Evolutionary conservation across 1,140 invertebrate genomes (phyloP), one percentile per base, ranked within the genome.

Genomic region (Hirudo medicinalis): DNA sequence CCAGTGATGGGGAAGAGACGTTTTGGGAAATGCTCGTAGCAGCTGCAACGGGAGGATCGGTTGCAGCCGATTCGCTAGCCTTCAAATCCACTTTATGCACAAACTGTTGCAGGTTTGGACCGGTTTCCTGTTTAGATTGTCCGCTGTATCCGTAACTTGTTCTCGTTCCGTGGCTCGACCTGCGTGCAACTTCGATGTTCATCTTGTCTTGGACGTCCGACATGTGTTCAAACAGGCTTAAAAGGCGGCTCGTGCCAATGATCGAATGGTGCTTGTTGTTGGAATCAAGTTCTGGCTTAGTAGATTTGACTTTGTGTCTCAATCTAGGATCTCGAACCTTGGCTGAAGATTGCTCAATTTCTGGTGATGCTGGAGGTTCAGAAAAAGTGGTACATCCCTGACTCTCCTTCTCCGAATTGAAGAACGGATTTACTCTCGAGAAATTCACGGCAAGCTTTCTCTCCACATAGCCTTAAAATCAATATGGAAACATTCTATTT

Each of bases 221-320:
- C 69, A 70, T 70, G 22, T 70, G 22, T 11, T 70, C 69, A 25
- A 70, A 70, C 11, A 70, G 20, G 36, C n/a, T 70, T 19, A 70
- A 20, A 25, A 70, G 69, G 17, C 69, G 69, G 43, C 69, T 70
- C 22, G 32, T 36, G 53, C 69, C 49, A 8, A 70, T 53, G 22
- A 70, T 49, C 19, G n/a, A 22, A n/a, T 36, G 40, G 2, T 53
- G 19, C n/a, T 54, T 22, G n/a, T 53, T 36, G 19, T 36, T 25
- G 9, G 43, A 5, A 3, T 25, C 22, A 13, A 63, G 57, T 25
- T 63, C 57, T 9, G 57, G 57, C n/a, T 70, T 70, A 13, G 29
- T 13, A 25, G 69, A 36, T 32, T 53, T 70, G 36, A 32, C n/a
- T 49, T 70, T 70, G 49, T 25, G 53, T 54, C 69, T 43, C 19